Evolutionary conservation across 2,797 vertebrate genomes (phyloP).

Genomic region (Pangasius djambal): DNA sequence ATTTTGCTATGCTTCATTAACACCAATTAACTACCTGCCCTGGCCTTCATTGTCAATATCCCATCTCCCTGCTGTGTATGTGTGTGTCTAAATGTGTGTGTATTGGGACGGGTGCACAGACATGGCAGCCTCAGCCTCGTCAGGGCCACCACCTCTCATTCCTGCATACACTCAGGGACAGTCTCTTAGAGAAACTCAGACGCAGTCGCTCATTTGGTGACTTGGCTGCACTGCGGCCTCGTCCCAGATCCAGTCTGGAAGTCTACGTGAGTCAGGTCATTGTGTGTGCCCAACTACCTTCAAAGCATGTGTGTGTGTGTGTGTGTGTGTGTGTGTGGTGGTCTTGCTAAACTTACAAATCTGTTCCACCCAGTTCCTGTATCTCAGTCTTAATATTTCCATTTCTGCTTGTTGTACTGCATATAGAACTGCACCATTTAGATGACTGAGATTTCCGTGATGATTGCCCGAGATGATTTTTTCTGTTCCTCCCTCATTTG

Average conservation of each 20-base stretch:
- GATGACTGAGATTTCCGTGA: background rate
- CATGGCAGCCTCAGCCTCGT: constrained; percentile 84
- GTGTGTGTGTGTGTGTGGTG: constrained; percentile 34
- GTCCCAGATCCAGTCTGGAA: constrained; percentile 91
- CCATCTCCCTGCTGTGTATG: constrained; percentile 51
- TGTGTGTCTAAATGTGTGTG: constrained; percentile 7
- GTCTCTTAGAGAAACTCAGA: constrained; percentile 93
- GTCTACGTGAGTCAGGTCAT: constrained; percentile 90
- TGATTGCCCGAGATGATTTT: background rate
- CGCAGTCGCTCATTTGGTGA: constrained; percentile 95
- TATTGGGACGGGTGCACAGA: constrained; percentile 74
- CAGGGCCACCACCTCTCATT: constrained; percentile 88
- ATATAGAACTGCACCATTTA: constrained; percentile 7
- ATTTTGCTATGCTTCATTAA: constrained; percentile 23
- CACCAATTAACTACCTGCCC: constrained; percentile 40
- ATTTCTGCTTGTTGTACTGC: background rate
- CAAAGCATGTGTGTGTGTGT: constrained; percentile 36
- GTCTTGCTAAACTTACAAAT: constrained; percentile 27
- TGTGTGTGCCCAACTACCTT: constrained; percentile 43
- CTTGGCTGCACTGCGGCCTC: constrained; percentile 90
- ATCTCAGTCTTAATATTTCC: background rate
- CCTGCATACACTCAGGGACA: constrained; percentile 90
- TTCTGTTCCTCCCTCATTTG: background rate
- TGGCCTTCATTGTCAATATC: constrained; percentile 55
- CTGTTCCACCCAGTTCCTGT: background rate